Evolutionary conservation across 2,888 invertebrate species (phyloP).

Genomic region (Metacarcinus magister): DNA sequence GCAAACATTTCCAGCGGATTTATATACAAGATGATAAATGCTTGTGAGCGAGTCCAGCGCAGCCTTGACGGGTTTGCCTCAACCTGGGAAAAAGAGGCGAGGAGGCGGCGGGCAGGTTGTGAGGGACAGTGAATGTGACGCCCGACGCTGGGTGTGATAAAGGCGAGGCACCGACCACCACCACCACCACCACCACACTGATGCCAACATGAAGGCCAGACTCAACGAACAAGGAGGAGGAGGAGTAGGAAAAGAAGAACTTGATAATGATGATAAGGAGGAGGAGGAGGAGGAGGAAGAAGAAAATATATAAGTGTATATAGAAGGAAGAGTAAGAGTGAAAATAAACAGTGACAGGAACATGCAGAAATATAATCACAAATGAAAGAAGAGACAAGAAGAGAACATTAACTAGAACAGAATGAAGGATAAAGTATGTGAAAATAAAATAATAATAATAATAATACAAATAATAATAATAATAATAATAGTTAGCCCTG

Average conservation of each 20-base stretch:
- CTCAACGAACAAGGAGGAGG: not conserved
- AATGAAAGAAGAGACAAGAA: too few relatives aligned
- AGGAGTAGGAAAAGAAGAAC: not conserved
- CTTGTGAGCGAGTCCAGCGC: not conserved
- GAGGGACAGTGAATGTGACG: not conserved
- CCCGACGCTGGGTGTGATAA: not conserved
- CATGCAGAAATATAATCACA: too few relatives aligned
- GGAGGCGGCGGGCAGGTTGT: too few relatives aligned
- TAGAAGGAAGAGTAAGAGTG: too few relatives aligned
- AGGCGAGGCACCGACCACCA: not conserved
- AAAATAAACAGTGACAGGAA: too few relatives aligned
- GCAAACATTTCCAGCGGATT: not conserved
- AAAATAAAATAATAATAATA: too few relatives aligned
- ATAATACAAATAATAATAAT: too few relatives aligned
- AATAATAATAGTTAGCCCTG: not conserved
- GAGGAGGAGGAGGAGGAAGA: too few relatives aligned
- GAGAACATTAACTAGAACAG: too few relatives aligned
- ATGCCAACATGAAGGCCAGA: not conserved
- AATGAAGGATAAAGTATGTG: too few relatives aligned
- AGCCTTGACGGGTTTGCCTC: not conserved
- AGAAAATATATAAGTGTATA: too few relatives aligned
- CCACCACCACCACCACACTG: not conserved
- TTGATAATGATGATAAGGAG: too few relatives aligned
- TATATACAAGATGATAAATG: constrained; percentile 5
- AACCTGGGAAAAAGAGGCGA: not conserved